Conservation (phyloP, 2,797 vertebrate genomes). For the Helicolenus hilgendorfi region DNA sequence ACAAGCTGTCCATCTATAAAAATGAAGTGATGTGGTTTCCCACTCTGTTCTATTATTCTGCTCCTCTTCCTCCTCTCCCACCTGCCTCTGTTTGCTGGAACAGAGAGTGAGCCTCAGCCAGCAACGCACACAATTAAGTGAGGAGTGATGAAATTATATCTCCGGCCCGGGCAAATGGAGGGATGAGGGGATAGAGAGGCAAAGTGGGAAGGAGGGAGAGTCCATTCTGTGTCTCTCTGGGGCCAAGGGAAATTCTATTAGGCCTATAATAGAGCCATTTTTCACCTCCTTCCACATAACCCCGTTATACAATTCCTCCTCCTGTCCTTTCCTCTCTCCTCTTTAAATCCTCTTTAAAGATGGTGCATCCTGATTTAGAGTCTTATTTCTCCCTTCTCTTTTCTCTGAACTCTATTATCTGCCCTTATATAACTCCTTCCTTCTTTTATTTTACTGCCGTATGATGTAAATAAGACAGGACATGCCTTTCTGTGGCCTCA, state of each 20-base stretch:
- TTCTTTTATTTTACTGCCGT: background rate
- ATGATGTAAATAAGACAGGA: background rate
- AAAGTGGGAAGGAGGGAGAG: constrained; percentile 75
- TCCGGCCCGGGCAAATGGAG: constrained; percentile 79
- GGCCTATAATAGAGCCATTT: constrained; percentile 79
- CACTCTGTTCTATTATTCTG: constrained; percentile 70
- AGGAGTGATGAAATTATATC: constrained; percentile 87
- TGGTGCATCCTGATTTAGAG: constrained; percentile 3
- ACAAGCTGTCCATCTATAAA: constrained; percentile 78
- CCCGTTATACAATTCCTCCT: constrained; percentile 55
- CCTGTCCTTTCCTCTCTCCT: constrained; percentile 42
- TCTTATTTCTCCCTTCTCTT: background rate
- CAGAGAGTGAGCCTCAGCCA: constrained; percentile 64
- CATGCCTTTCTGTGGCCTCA: background rate
- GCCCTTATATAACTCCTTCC: background rate
- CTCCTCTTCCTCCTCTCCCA: constrained; percentile 64
- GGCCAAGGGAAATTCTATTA: constrained; percentile 85
- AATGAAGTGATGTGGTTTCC: constrained; percentile 85
- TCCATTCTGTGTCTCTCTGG: constrained; percentile 82
- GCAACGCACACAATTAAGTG: constrained; percentile 83
- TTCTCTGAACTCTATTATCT: constrained; percentile 4
- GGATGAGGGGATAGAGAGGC: constrained; percentile 64
- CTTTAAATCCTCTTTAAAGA: constrained; percentile 52
- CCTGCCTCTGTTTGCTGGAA: constrained; percentile 76
- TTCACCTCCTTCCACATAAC: constrained; percentile 78